A percentile compares a stretch with the other conserved stretches of the same genome.
Conservation (phyloP, 2,888 invertebrate species). For the Phasia obesa region DNA sequence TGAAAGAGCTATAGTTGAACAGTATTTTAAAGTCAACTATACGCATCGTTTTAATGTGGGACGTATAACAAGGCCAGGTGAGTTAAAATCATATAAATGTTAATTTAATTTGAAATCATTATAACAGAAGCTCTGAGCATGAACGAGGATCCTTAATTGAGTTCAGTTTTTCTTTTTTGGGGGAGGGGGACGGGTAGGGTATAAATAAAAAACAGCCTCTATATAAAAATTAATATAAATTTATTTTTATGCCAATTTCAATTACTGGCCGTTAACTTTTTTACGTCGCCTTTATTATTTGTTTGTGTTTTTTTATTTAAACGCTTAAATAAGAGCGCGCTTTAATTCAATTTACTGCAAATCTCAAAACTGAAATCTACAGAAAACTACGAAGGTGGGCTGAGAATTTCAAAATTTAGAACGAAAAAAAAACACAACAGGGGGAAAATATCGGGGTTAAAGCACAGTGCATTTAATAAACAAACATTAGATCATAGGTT, state of each 20-base stretch:
- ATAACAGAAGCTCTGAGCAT: slow-evolving; percentile 1
- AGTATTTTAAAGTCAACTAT: slow-evolving; percentile 94
- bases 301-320: slow-evolving; percentile 37
- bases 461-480: no score
- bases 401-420: background rate
- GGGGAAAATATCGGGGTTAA: no score
- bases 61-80: slow-evolving; percentile 93
- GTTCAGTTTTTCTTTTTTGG: slow-evolving; percentile 1
- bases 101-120: slow-evolving; percentile 5
- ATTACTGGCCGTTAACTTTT: slow-evolving; percentile 49
- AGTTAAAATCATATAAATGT: slow-evolving; percentile 73
- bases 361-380: slow-evolving; percentile 52
- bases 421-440: no score
- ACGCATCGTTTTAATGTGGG: slow-evolving; percentile 92
- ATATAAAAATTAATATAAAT: slow-evolving; percentile 43
- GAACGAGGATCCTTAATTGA: slow-evolving; percentile 19
- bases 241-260: slow-evolving; percentile 65
- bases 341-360: slow-evolving; percentile 70
- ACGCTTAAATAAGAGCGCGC: slow-evolving; percentile 67
- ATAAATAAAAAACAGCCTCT: background rate
- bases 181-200: slow-evolving; percentile 4
- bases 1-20: slow-evolving; percentile 91
- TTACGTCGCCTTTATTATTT: slow-evolving; percentile 35
- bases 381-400: slow-evolving; percentile 10
- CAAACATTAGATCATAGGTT: no score